Conservation (phyloP, 1,140 invertebrate genomes). For the Aphelinus certus region DNA sequence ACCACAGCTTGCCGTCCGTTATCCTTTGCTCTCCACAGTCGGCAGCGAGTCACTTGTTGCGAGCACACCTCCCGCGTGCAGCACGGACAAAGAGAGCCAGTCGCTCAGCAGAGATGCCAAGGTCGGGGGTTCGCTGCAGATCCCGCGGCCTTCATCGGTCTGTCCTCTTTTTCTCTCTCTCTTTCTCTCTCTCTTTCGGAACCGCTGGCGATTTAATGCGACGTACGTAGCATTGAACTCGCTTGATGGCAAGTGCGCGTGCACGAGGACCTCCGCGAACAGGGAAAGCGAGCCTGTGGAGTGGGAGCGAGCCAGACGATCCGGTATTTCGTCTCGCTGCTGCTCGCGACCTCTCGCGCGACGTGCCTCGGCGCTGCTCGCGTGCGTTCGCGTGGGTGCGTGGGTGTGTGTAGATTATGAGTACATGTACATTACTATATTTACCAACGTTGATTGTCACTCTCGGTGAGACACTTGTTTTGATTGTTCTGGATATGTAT, state of each 20-base stretch:
- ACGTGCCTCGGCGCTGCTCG: too few species aligned
- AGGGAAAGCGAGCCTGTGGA: too few species aligned
- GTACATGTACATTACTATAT: neutral
- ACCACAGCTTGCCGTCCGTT: constrained; percentile 54
- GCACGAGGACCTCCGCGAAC: neutral
- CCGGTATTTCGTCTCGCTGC: neutral
- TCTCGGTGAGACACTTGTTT: constrained; percentile 21
- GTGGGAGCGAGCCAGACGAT: neutral
- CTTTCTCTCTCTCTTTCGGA: neutral
- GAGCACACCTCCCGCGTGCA: neutral
- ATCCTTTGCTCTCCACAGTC: constrained; percentile 13
- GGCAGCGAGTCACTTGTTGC: neutral
- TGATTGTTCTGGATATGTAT: constrained; percentile 24
- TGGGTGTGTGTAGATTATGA: neutral
- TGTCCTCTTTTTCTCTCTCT: constrained; percentile 9
- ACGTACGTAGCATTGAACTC: too few species aligned
- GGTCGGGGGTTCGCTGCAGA: neutral
- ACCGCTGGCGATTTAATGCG: neutral
- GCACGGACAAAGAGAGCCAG: neutral
- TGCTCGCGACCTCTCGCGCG: neutral
- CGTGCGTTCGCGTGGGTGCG: neutral
- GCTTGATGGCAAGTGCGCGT: neutral
- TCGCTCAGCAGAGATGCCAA: neutral
- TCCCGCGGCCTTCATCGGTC: neutral
- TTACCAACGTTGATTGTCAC: constrained; percentile 34